These are phyloP conservation scores for Melipona quadrifasciata DNA, from an alignment of 1,140 invertebrate species.

Conservation along the genomic window DNA sequence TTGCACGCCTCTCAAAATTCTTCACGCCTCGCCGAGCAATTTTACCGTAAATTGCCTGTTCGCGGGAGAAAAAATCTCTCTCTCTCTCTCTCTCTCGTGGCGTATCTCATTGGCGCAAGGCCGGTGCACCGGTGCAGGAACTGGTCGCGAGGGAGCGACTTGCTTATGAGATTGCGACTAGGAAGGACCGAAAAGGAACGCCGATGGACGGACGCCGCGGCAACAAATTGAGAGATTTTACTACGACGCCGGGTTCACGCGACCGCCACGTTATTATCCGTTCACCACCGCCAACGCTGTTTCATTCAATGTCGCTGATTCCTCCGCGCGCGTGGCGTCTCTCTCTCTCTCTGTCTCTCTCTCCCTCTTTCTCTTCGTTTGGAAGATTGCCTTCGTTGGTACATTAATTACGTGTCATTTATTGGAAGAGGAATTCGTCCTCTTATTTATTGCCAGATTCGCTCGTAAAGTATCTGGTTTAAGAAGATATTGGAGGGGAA, in stretches of 20 bases:
- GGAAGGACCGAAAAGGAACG: constrained; percentile 51
- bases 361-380: not conserved
- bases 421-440: not conserved
- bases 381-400: not conserved
- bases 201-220: constrained; percentile 43
- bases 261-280: constrained; percentile 23
- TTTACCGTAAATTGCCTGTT: constrained; percentile 76
- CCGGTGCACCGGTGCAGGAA: constrained; percentile 24
- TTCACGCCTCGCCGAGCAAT: constrained; percentile 76
- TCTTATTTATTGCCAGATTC: not conserved
- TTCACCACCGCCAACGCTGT: not conserved
- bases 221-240: constrained; percentile 63
- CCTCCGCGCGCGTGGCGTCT: not conserved
- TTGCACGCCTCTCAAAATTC: constrained; percentile 78
- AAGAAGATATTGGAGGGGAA: not conserved
- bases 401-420: not conserved
- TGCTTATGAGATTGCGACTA: constrained; percentile 23
- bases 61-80: constrained; percentile 63
- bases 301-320: not conserved
- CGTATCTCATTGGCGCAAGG: constrained; percentile 68
- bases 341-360: not conserved
- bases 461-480: not conserved
- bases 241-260: constrained; percentile 9
- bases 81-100: constrained; percentile 31
- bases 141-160: constrained; percentile 1